Base-by-base conservation (phyloP, 2,888 invertebrate species). In the Latrodectus elegans region DNA sequence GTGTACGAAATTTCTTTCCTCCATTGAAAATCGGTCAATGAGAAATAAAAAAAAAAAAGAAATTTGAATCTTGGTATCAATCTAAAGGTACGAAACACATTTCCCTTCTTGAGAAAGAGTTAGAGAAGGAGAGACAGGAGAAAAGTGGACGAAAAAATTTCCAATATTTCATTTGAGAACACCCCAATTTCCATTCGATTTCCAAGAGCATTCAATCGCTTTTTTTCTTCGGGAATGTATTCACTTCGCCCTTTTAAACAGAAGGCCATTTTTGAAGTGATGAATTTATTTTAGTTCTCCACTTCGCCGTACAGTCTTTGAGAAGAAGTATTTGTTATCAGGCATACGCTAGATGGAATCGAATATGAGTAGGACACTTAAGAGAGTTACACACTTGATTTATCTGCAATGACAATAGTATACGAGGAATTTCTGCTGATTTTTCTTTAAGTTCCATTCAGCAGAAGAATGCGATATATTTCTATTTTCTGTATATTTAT, bases 121-220 rank as follows among this genome's bases (percentile, higher is more conserved):
- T 68, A 68, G 67, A 15, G 67, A 9, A 26, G 26, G 17, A 68
- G 67, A 22, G n/a, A 65, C 49, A n/a, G 65, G 74, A 80, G 51
- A 17, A 15, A n/a, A 17, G n/a, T 70, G 70, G 71, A 79, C 26
- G 68, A 76, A 79, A 79, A 82, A 82, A 75, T 68, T 55, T 49
- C 82, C 82, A 60, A 82, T 82, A 82, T 82, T 82, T 82, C 82
- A 82, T 82, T 75, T 74, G 75, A 82, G 75, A 70, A 68, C 82
- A 82, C 60, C 60, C 60, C 82, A 82, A 82, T 82, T 82, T 82
- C 82, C 82, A 82, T 82, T 82, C 75, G 75, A 75, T 70, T 82
- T 82, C 75, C 74, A 68, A 75, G 68, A 55, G 82, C 82, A 82
- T 38, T 75, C 82, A 68, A 82, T 82, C 74, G 65, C 65, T 38